A percentile compares a stretch with the other conserved stretches of the same genome.
Conservation (phyloP, 2,888 invertebrate species). For the Nymphalis urticae region DNA sequence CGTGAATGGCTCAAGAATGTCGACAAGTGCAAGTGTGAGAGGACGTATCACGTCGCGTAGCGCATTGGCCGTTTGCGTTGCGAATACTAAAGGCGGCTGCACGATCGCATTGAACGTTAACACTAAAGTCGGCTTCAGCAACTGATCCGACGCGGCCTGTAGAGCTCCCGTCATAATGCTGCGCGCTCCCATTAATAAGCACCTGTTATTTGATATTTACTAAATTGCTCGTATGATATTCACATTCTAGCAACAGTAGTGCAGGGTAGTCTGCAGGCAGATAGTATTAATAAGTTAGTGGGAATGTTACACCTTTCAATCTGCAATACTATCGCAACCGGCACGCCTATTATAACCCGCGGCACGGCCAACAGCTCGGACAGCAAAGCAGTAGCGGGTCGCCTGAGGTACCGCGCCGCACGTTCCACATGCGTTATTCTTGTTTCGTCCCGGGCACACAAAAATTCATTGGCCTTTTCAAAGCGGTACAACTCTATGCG, state of each 20-base stretch:
- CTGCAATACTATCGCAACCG: slow-evolving; percentile 84
- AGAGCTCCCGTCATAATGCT: slow-evolving; percentile 47
- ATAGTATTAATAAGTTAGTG: neutral
- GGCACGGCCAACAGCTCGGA: slow-evolving; percentile 83
- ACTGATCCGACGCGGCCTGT: slow-evolving; percentile 80
- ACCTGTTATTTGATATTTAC: slow-evolving; percentile 29
- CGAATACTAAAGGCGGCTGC: slow-evolving; percentile 86
- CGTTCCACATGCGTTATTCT: slow-evolving; percentile 43
- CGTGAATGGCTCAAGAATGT: slow-evolving; percentile 52
- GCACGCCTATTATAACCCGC: slow-evolving; percentile 83
- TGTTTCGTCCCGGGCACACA: slow-evolving; percentile 44
- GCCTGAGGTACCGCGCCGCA: slow-evolving; percentile 40
- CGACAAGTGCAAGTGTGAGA: slow-evolving; percentile 41
- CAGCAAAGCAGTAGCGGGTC: slow-evolving; percentile 75
- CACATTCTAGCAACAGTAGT: too few relatives aligned
- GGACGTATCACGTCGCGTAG: slow-evolving; percentile 81
- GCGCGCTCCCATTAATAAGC: slow-evolving; percentile 47
- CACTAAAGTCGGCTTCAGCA: slow-evolving; percentile 86
- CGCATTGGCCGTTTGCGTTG: slow-evolving; percentile 82
- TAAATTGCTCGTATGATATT: too few relatives aligned
- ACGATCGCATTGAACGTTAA: slow-evolving; percentile 85
- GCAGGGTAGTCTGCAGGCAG: too few relatives aligned
- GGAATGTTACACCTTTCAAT: slow-evolving; percentile 23
- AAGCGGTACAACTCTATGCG: slow-evolving; percentile 64
- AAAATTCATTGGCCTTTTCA: slow-evolving; percentile 50